These are phyloP conservation scores for Harpalus rufipes DNA, from an alignment of 2,888 invertebrate species.

Conservation along the genomic window DNA sequence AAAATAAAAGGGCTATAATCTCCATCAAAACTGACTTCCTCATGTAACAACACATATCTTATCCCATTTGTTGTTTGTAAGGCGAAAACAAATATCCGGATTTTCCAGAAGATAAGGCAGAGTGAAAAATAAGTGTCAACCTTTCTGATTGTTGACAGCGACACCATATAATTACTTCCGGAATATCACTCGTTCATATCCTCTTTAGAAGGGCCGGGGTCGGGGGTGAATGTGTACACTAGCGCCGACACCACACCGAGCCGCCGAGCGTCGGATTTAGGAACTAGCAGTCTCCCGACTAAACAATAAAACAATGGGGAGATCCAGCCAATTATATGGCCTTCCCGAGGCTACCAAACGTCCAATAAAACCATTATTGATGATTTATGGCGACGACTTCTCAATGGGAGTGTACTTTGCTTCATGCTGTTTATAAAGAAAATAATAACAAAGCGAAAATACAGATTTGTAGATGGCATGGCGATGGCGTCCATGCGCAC, in stretches of 20 bases:
- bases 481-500: constrained; percentile 49
- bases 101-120: constrained; percentile 30
- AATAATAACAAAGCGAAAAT: constrained; percentile 67
- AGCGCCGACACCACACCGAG: constrained; percentile 18
- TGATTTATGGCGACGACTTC: constrained; percentile 61
- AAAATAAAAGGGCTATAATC: neutral
- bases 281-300: constrained; percentile 32
- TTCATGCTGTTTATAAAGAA: constrained; percentile 63
- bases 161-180: constrained; percentile 53
- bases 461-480: constrained; percentile 60
- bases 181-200: constrained; percentile 48
- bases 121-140: constrained; percentile 51
- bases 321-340: constrained; percentile 63
- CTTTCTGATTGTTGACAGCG: constrained; percentile 48
- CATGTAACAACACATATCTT: neutral
- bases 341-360: constrained; percentile 45
- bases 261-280: constrained; percentile 22
- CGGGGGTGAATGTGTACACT: constrained; percentile 8
- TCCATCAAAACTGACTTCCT: constrained; percentile 8
- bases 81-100: constrained; percentile 48
- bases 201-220: neutral
- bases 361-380: constrained; percentile 66
- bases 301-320: constrained; percentile 64
- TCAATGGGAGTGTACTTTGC: constrained; percentile 58
- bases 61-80: constrained; percentile 9